Conservation (phyloP, 2,113 vertebrate species). For the Callipepla squamata region DNA sequence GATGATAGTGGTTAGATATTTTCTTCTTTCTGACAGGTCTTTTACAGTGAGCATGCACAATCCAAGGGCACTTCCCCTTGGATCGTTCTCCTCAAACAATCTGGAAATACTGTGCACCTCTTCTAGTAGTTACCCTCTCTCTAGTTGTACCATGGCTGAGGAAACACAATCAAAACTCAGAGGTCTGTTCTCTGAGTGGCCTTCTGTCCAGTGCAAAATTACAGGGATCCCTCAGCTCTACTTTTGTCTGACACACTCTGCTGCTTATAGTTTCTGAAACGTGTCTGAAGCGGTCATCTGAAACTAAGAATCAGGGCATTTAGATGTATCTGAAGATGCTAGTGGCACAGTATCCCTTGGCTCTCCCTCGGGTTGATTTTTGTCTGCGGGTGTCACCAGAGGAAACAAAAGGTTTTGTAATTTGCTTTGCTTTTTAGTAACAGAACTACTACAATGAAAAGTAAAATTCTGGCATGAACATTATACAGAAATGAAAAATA, state of each 20-base stretch:
- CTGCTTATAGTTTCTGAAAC: not conserved
- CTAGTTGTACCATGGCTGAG: rapidly evolving
- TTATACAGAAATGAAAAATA: not conserved
- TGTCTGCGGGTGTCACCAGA: not conserved
- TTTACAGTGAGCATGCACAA: not conserved
- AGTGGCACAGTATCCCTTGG: not conserved
- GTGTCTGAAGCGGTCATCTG: not conserved
- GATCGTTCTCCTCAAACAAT: not conserved
- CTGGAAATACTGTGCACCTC: not conserved
- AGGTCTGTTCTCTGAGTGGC: not conserved
- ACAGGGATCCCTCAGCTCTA: not conserved
- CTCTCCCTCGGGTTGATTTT: not conserved
- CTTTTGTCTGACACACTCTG: not conserved
- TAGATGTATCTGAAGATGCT: not conserved
- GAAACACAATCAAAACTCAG: not conserved
- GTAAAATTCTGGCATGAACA: not conserved
- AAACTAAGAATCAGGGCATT: not conserved
- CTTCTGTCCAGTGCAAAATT: not conserved
- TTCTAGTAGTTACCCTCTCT: not conserved
- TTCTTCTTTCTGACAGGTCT: not conserved
- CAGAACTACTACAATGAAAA: not conserved
- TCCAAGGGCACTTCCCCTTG: not conserved
- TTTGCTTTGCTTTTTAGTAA: not conserved
- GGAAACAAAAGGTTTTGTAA: not conserved
- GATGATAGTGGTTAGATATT: not conserved